Conservation (phyloP, 2,797 vertebrate species). For the Darevskia mixta region DNA sequence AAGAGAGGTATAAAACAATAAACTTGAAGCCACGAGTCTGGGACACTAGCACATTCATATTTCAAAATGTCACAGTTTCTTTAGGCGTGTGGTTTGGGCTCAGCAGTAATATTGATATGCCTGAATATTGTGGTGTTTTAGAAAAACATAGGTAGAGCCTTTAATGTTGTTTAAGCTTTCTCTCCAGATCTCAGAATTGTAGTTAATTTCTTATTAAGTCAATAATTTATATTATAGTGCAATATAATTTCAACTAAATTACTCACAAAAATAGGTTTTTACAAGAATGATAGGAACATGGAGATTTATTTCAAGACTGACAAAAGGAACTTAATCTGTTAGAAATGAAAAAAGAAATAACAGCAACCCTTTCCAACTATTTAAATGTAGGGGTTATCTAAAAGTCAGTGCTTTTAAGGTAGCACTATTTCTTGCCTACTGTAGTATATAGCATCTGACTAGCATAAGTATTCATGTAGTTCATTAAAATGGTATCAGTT, state of each 20-base stretch:
- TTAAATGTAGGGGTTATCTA: constrained; percentile 12
- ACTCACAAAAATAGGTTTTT: neutral
- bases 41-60: constrained; percentile 38
- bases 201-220: neutral
- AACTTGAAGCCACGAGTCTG: neutral
- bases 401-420: constrained; percentile 22
- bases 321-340: constrained; percentile 7
- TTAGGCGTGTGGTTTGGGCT: constrained; percentile 23
- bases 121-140: constrained; percentile 20
- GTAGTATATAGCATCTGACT: constrained; percentile 14
- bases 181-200: neutral
- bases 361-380: constrained; percentile 35
- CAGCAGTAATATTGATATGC: neutral
- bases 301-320: constrained; percentile 5
- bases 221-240: neutral
- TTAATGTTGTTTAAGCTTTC: neutral
- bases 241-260: neutral
- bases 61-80: constrained; percentile 33
- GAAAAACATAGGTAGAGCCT: constrained; percentile 19
- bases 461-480: constrained; percentile 12
- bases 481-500: neutral
- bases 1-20: neutral
- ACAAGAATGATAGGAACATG: constrained; percentile 8
- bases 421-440: constrained; percentile 47
- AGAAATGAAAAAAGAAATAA: constrained; percentile 18